Base-by-base conservation (phyloP, 2,113 vertebrate species). In the Muntiacus muntjak region DNA sequence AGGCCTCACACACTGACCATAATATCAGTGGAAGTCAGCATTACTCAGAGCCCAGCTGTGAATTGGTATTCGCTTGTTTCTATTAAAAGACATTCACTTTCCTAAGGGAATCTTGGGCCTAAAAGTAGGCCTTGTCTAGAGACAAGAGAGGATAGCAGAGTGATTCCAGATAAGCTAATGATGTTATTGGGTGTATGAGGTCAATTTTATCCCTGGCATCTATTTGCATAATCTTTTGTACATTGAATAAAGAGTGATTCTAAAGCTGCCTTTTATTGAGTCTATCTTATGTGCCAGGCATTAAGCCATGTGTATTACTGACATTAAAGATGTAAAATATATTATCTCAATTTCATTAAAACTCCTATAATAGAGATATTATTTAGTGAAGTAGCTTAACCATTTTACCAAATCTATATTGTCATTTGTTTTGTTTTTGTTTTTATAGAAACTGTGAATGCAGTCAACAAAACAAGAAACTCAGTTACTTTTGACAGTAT, bases 401-500 rank as follows among this genome's bases (percentile, higher is more conserved):
- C 19, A 36, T 28, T 91, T 96, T 86, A 87, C 19, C 79, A 97
- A 93, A 60, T 89, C 17, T 81, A 54, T 43, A 71, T 23, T 36
- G 74, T 79, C 11, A 78, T 84, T 91, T 91, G 84, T 13, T 62
- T 92, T 58, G 6, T 71, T 43, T 87, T 79, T 82, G 7, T 58
- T 52, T 71, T 87, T 79, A 43, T 17, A 93, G 50, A 90, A 96
- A 74, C 90, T 7, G 84, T 95, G 96, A 96, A 98, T 85, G 50
- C 92, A 84, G 7, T 98, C 97, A 98, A 96, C 96, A 97, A 98
- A 96, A 96, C 62, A 85, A 93, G 62, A 74, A 86, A 87, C 50
- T 89, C 36, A 93, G 84, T 52, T 83, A 83, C 57, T 84, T 82
- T 82, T n/a, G 7, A 64, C 0, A 91, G 33, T 89, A 78, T 62